Percentiles rank a stretch among this genome's conserved stretches.
phyloP scores from a whole-genome alignment of 2,888 invertebrate species.

The Nemotelus pantherinus region DNA sequence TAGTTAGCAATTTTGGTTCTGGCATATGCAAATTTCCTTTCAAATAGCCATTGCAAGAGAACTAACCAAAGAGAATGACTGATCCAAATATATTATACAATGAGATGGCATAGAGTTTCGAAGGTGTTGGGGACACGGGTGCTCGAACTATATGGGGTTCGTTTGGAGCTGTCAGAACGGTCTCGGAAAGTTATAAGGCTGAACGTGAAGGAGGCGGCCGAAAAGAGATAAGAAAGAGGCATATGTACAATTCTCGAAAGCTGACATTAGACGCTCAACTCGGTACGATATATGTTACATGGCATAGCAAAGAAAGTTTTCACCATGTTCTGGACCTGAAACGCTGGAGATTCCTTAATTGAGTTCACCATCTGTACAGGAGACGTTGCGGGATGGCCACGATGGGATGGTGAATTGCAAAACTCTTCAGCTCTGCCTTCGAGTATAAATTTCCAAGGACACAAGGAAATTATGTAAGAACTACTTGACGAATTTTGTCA shows the following conservation, averaged over 20 bases:
- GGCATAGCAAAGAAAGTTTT: conserved; percentile 40
- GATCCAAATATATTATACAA: conserved; percentile 47
- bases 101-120: conserved; percentile 24
- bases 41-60: conserved; percentile 47
- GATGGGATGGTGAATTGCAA: conserved; percentile 23
- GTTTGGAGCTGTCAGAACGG: conserved; percentile 19
- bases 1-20: conserved; percentile 49
- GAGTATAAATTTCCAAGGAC: conserved; percentile 41
- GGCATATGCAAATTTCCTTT: conserved; percentile 52
- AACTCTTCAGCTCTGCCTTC: conserved; percentile 28
- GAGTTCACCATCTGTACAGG: conserved; percentile 36
- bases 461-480: conserved; percentile 53
- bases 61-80: conserved; percentile 46
- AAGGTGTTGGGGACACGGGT: conserved; percentile 19
- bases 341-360: conserved; percentile 41
- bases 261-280: conserved; percentile 35
- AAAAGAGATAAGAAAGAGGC: conserved; percentile 42
- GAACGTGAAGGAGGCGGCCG: conserved; percentile 15
- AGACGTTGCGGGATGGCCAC: conserved; percentile 9
- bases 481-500: conserved; percentile 55
- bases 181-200: conserved; percentile 39
- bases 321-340: conserved; percentile 43
- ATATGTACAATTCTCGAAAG: conserved; percentile 39
- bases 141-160: neutral
- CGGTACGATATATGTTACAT: conserved; percentile 23